A percentile compares a stretch with the other conserved stretches of the same genome.
Evolutionary conservation across 2,888 invertebrate genomes (phyloP).

Genomic region (Cryptocephalus moraei): DNA sequence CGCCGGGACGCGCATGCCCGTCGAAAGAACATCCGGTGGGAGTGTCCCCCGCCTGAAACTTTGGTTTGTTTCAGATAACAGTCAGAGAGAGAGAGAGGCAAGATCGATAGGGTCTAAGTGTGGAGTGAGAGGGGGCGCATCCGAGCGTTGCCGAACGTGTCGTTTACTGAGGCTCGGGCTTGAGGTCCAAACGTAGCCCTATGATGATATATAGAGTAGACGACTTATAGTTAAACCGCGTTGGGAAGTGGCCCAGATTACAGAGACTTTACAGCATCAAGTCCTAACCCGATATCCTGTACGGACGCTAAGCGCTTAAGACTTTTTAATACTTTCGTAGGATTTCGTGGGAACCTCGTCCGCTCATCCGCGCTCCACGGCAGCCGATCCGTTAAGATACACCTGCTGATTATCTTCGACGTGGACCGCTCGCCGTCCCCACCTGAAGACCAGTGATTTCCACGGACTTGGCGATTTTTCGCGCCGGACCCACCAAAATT

Average conservation of each 20-base stretch:
- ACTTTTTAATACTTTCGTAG: constrained; percentile 62
- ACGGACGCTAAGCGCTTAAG: constrained; percentile 61
- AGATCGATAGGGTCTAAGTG: constrained; percentile 15
- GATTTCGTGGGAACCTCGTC: constrained; percentile 36
- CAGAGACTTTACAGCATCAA: constrained; percentile 44
- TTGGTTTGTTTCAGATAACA: constrained; percentile 24
- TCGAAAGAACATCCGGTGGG: constrained; percentile 18
- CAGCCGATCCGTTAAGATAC: too few relatives aligned
- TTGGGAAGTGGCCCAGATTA: constrained; percentile 68
- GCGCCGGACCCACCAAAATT: too few relatives aligned
- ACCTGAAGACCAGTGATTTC: too few relatives aligned
- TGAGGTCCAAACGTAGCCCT: constrained; percentile 26
- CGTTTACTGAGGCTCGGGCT: constrained; percentile 15
- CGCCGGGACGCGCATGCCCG: too few relatives aligned
- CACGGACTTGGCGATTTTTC: too few relatives aligned
- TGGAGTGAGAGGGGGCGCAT: constrained; percentile 23
- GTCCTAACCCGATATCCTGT: constrained; percentile 51
- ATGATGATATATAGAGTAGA: constrained; percentile 63
- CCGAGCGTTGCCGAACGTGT: constrained; percentile 30
- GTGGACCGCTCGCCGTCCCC: too few relatives aligned
- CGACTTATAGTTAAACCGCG: constrained; percentile 66
- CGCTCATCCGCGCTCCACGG: too few relatives aligned
- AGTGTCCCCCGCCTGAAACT: constrained; percentile 25
- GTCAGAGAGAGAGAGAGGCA: constrained; percentile 16
- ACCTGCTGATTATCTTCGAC: too few relatives aligned